Conservation (phyloP, 2,888 invertebrate species). For the Ephialtes manifestator region DNA sequence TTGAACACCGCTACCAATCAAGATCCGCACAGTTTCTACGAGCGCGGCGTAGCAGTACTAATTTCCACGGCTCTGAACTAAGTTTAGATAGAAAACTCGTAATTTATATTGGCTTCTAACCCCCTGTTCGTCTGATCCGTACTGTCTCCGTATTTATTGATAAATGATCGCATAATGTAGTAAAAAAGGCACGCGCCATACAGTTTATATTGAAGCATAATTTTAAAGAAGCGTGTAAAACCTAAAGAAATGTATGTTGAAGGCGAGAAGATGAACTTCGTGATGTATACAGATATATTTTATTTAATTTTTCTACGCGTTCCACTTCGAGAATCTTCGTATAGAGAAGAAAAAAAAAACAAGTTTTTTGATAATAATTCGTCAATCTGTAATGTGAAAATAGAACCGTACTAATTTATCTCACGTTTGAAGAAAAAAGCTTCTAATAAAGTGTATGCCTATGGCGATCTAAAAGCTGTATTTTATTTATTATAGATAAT, state of each 20-base stretch:
- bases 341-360: constrained; percentile 73
- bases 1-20: constrained; percentile 96
- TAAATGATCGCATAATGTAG: constrained; percentile 30
- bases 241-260: background rate
- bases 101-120: constrained; percentile 37
- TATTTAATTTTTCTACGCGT: constrained; percentile 76
- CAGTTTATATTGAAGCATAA: constrained; percentile 26
- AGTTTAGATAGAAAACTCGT: constrained; percentile 70
- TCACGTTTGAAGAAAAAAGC: constrained; percentile 61
- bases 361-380: constrained; percentile 63
- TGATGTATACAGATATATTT: constrained; percentile 73
- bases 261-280: constrained; percentile 12
- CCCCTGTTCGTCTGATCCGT: constrained; percentile 30
- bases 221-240: background rate
- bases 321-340: constrained; percentile 68
- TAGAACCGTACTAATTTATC: constrained; percentile 70
- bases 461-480: constrained; percentile 20
- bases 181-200: constrained; percentile 12
- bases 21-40: constrained; percentile 98
- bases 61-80: constrained; percentile 96
- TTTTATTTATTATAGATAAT: background rate
- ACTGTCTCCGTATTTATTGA: constrained; percentile 52
- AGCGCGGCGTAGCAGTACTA: constrained; percentile 98
- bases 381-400: constrained; percentile 60
- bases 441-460: constrained; percentile 74